Evolutionary conservation across 1,140 invertebrate genomes (phyloP).

Genomic region (Oncopeltus fasciatus): DNA sequence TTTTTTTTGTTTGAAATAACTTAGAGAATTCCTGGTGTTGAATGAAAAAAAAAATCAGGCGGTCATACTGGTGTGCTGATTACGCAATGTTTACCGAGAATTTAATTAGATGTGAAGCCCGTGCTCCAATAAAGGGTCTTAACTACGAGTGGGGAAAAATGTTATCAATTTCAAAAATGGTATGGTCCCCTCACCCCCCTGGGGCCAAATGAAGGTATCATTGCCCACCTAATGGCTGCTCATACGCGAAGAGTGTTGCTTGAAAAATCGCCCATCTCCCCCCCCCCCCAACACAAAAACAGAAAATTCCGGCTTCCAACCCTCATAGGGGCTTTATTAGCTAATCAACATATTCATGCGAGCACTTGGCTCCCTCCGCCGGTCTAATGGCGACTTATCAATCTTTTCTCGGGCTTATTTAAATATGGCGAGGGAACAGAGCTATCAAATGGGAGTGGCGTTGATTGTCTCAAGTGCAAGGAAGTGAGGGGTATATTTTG

Average conservation of each 20-base stretch:
- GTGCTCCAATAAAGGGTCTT: too few species aligned
- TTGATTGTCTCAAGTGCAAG: too few species aligned
- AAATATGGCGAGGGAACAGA: too few species aligned
- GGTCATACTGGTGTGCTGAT: too few species aligned
- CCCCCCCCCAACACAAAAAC: not conserved
- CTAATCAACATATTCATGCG: conserved; percentile 3
- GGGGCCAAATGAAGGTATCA: not conserved
- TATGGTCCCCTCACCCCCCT: not conserved
- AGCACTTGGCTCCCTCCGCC: not conserved
- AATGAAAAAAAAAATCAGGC: too few species aligned
- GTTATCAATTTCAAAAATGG: conserved; percentile 12
- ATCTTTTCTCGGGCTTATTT: not conserved
- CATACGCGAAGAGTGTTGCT: not conserved
- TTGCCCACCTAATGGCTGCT: not conserved
- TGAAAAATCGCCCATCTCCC: conserved; percentile 4
- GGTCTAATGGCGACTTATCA: not conserved
- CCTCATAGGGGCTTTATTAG: not conserved
- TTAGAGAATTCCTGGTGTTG: too few species aligned
- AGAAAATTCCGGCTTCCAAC: conserved; percentile 10
- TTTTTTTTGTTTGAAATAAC: too few species aligned
- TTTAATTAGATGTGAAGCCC: too few species aligned
- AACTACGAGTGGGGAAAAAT: too few species aligned
- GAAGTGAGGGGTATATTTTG: too few species aligned
- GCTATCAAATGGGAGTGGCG: not conserved
- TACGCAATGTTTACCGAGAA: too few species aligned